phyloP scores from a whole-genome alignment of 2,113 vertebrate species.

The Platycercus adscitus region DNA sequence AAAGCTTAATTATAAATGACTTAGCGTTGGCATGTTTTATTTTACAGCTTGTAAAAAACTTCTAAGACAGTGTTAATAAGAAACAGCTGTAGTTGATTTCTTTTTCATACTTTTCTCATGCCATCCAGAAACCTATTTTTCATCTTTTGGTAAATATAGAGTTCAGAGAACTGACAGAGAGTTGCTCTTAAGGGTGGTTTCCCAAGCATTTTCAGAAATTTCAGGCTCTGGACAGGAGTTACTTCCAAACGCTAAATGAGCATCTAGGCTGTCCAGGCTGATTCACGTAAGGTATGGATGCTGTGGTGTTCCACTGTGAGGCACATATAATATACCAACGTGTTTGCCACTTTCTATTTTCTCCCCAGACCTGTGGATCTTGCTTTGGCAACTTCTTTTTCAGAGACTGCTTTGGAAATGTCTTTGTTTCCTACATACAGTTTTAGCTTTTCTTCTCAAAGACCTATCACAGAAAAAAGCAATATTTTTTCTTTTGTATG shows the following conservation, averaged over 20 bases:
- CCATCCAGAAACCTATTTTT: not conserved
- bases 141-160: not conserved
- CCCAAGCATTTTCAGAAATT: not conserved
- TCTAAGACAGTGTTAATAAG: constrained; percentile 1
- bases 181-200: not conserved
- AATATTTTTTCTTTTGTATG: not conserved
- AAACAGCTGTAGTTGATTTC: not conserved
- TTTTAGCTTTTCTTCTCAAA: not conserved
- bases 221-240: not conserved
- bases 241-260: not conserved
- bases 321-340: not conserved
- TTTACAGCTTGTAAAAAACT: constrained; percentile 39
- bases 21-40: not conserved
- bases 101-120: not conserved
- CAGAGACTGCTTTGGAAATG: not conserved
- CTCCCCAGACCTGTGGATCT: not conserved
- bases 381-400: not conserved
- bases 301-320: not conserved
- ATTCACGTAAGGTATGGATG: not conserved
- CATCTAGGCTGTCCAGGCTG: not conserved
- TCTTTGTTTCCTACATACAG: not conserved
- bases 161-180: not conserved
- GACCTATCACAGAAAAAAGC: not conserved
- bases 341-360: not conserved
- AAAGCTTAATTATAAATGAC: constrained; percentile 30